A percentile compares a stretch with the other conserved stretches of the same genome.
Conservation (phyloP, 2,113 vertebrate species). For the Eptesicus fuscus region DNA sequence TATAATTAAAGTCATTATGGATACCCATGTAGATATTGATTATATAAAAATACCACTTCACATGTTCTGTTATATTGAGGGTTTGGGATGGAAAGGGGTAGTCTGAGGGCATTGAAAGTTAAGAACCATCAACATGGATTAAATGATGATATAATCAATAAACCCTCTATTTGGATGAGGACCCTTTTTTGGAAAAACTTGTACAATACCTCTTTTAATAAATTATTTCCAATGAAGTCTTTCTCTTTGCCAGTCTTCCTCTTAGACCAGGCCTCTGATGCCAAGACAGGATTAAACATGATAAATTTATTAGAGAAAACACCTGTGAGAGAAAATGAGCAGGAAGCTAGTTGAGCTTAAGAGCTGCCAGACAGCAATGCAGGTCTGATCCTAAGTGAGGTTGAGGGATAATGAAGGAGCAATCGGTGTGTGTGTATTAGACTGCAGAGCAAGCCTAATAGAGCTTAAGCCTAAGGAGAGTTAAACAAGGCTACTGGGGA, state of each 20-base stretch:
- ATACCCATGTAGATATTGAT: not conserved
- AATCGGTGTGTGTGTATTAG: accelerated
- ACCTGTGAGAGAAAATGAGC: not conserved
- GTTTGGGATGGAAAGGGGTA: not conserved
- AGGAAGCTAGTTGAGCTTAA: not conserved
- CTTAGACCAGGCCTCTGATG: not conserved
- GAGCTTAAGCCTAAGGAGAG: not conserved
- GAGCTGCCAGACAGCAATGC: not conserved
- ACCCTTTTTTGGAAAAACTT: not conserved
- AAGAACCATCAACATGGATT: not conserved
- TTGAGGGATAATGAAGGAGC: not conserved
- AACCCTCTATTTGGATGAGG: not conserved
- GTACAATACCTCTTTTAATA: not conserved
- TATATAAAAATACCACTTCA: not conserved
- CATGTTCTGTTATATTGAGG: not conserved
- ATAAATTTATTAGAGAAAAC: not conserved
- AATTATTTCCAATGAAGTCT: not conserved
- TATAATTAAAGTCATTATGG: not conserved
- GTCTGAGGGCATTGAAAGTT: not conserved
- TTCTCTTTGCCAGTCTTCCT: not conserved
- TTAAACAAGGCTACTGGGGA: not conserved
- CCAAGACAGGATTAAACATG: not conserved
- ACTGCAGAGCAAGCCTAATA: not conserved
- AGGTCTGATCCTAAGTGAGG: not conserved
- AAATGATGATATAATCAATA: not conserved